Evolutionary conservation across 2,888 invertebrate species (phyloP).

Genomic region (Dryobotodes eremita): DNA sequence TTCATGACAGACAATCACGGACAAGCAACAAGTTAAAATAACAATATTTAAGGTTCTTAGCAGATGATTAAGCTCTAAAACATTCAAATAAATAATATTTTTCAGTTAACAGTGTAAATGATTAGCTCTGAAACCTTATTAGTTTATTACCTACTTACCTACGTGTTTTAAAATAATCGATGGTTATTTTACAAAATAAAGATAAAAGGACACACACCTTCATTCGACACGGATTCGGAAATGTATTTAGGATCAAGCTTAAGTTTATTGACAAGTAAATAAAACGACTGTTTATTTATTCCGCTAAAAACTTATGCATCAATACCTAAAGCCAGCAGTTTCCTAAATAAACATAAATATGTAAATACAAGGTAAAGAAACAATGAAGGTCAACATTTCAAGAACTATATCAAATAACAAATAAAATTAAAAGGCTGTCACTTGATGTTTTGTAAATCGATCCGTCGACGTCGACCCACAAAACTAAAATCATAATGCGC

Average conservation of each 20-base stretch:
- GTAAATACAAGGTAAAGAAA: not conserved
- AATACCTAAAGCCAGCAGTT: not conserved
- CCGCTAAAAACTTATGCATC: not conserved
- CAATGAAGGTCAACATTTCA: conserved; percentile 8
- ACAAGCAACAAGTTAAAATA: not conserved
- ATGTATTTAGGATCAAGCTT: not conserved
- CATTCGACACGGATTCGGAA: conserved; percentile 18
- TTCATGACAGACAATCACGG: not conserved
- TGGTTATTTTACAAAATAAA: conserved; percentile 30
- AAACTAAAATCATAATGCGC: conserved; percentile 38
- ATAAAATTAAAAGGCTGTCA: conserved; percentile 24
- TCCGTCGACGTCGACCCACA: conserved; percentile 33
- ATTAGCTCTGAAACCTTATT: conserved; percentile 1
- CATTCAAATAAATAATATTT: not conserved
- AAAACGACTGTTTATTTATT: conserved; percentile 7
- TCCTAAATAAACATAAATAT: not conserved
- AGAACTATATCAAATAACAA: conserved; percentile 13
- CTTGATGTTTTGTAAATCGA: conserved; percentile 42
- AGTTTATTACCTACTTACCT: not conserved
- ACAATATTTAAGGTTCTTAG: no score
- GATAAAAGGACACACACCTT: not conserved
- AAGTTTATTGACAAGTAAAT: conserved; percentile 14
- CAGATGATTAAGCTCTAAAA: no score
- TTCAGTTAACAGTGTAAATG: not conserved
- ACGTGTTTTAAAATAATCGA: conserved; percentile 29